Conservation (phyloP, 2,888 invertebrate species). For the Agriotes lineatus region DNA sequence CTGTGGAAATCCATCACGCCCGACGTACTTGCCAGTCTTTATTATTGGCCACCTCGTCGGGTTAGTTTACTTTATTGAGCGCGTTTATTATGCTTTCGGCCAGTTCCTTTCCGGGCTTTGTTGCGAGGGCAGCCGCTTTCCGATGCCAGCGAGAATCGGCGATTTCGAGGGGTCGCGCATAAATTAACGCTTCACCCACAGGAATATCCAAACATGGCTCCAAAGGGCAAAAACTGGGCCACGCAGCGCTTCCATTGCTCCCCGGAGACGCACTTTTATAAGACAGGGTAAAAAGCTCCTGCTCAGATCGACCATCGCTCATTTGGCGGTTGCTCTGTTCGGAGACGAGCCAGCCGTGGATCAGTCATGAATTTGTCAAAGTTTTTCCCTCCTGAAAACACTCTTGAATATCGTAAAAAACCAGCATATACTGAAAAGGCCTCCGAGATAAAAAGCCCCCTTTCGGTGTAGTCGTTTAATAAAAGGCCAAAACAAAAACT, state of each 20-base stretch:
- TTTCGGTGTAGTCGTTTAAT: neutral
- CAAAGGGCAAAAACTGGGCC: conserved; percentile 21
- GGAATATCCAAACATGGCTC: neutral
- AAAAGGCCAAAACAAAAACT: conserved; percentile 5
- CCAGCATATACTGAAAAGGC: conserved; percentile 5
- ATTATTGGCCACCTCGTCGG: neutral
- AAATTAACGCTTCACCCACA: neutral
- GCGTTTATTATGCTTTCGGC: too few relatives aligned
- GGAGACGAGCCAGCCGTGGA: conserved; percentile 24
- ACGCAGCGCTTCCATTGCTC: conserved; percentile 17
- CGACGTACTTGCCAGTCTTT: neutral
- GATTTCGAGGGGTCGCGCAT: too few relatives aligned
- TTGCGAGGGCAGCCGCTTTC: too few relatives aligned
- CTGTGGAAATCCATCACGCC: conserved; percentile 7
- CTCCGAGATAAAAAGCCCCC: conserved; percentile 10
- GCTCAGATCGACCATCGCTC: conserved; percentile 30
- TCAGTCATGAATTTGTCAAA: conserved; percentile 41
- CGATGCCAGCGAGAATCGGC: too few relatives aligned
- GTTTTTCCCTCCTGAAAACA: conserved; percentile 28
- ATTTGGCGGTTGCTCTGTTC: conserved; percentile 29
- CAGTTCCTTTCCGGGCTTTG: too few relatives aligned
- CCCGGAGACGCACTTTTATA: conserved; percentile 29
- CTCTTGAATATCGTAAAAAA: conserved; percentile 30
- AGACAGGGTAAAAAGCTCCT: conserved; percentile 25
- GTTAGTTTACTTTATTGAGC: neutral